phyloP scores from a whole-genome alignment of 2,888 invertebrate species.

The Pseudococcus longispinus region DNA sequence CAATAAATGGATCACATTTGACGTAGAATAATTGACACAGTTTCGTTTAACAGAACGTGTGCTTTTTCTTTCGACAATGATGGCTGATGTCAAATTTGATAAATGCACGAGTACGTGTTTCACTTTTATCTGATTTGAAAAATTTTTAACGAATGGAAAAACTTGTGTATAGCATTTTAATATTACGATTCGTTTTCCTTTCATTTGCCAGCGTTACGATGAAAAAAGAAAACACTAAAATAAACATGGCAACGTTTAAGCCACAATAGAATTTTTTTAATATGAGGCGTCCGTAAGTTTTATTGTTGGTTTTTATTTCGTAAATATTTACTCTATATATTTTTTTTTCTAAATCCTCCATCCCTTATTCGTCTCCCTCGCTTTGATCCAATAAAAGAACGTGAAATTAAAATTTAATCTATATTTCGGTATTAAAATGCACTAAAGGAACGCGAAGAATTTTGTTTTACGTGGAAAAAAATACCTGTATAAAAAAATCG shows the following conservation, averaged over 20 bases:
- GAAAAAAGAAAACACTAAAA: not conserved
- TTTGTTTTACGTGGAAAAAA: not conserved
- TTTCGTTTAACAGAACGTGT: conserved; percentile 39
- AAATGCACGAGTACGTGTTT: conserved; percentile 42
- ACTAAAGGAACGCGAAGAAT: not conserved
- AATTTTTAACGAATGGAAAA: conserved; percentile 36
- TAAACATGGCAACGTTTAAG: conserved; percentile 4
- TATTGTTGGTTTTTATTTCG: not conserved
- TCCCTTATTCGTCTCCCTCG: not conserved
- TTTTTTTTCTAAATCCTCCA: not conserved
- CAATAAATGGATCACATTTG: conserved; percentile 43
- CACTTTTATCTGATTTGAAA: conserved; percentile 43
- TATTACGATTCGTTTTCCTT: conserved; percentile 17
- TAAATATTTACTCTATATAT: not conserved
- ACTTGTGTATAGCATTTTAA: conserved; percentile 35
- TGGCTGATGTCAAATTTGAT: conserved; percentile 42
- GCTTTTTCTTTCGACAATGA: conserved; percentile 23
- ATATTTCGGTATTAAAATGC: not conserved
- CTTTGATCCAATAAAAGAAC: not conserved
- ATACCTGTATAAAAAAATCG: not conserved
- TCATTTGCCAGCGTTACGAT: not conserved
- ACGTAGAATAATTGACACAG: conserved; percentile 41
- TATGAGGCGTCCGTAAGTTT: not conserved
- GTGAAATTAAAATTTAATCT: not conserved
- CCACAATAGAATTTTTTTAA: conserved; percentile 8